Percentiles rank a stretch among this genome's conserved stretches.
These are phyloP conservation scores for Montifringilla adamsi DNA, from an alignment of 2,113 vertebrate genomes.

Conservation along the genomic window DNA sequence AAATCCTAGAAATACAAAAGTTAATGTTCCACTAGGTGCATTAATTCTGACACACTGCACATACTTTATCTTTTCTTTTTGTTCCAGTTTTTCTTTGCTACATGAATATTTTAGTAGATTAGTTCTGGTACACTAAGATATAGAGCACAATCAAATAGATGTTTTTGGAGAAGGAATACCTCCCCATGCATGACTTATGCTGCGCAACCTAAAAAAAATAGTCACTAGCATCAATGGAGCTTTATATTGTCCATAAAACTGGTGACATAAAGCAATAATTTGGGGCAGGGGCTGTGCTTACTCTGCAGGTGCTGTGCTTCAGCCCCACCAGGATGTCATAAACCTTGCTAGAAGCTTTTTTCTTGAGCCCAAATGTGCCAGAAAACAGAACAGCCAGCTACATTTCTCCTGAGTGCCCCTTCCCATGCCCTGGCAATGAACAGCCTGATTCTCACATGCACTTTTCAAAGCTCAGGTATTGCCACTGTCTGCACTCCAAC, in stretches of 20 bases:
- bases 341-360: background rate
- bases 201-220: background rate
- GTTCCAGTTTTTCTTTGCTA: background rate
- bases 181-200: background rate
- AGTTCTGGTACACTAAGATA: background rate
- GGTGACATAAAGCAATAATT: background rate
- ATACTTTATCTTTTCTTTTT: background rate
- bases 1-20: background rate
- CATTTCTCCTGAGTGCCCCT: background rate
- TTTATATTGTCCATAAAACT: background rate
- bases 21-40: background rate
- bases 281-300: background rate
- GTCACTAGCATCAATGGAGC: background rate
- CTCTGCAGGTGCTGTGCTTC: background rate
- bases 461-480: background rate
- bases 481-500: background rate
- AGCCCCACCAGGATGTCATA: background rate
- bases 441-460: background rate
- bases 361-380: background rate
- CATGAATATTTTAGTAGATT: slow-evolving; percentile 31
- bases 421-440: background rate
- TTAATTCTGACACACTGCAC: background rate
- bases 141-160: background rate
- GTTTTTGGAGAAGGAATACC: background rate
- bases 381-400: background rate